phyloP scores from a whole-genome alignment of 2,113 vertebrate genomes.

The Eurypyga helias region DNA sequence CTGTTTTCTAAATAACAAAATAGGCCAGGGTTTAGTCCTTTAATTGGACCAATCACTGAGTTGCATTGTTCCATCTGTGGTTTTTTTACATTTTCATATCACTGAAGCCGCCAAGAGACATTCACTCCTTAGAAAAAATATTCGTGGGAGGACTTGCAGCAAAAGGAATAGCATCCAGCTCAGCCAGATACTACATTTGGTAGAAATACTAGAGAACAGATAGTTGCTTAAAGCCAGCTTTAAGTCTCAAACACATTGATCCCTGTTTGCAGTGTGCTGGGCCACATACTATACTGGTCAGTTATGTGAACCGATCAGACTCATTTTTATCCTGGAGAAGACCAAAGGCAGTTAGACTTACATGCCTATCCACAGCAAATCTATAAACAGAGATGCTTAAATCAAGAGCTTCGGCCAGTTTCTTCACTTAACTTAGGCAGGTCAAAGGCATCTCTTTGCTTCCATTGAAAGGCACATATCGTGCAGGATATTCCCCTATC shows the following conservation, averaged over 20 bases:
- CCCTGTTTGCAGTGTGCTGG: not conserved
- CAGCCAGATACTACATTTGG: not conserved
- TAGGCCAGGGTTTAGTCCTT: not conserved
- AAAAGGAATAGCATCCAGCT: not conserved
- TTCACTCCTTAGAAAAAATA: not conserved
- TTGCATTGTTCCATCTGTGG: not conserved
- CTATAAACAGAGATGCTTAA: not conserved
- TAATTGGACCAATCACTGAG: not conserved
- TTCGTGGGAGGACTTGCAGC: not conserved
- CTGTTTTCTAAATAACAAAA: not conserved
- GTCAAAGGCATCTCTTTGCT: not conserved
- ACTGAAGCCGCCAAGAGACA: not conserved
- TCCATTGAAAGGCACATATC: not conserved
- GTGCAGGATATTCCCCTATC: not conserved
- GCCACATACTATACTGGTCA: not conserved
- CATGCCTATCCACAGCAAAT: not conserved
- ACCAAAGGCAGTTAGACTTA: not conserved
- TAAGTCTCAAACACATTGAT: not conserved
- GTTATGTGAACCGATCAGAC: not conserved
- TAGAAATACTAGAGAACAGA: not conserved
- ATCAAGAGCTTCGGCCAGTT: not conserved
- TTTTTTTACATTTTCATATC: not conserved
- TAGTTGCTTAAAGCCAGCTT: not conserved
- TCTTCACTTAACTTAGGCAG: not conserved
- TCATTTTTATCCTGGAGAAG: not conserved